These are phyloP conservation scores for Smittia aterrima DNA, from an alignment of 2,888 invertebrate genomes.

Conservation along the genomic window DNA sequence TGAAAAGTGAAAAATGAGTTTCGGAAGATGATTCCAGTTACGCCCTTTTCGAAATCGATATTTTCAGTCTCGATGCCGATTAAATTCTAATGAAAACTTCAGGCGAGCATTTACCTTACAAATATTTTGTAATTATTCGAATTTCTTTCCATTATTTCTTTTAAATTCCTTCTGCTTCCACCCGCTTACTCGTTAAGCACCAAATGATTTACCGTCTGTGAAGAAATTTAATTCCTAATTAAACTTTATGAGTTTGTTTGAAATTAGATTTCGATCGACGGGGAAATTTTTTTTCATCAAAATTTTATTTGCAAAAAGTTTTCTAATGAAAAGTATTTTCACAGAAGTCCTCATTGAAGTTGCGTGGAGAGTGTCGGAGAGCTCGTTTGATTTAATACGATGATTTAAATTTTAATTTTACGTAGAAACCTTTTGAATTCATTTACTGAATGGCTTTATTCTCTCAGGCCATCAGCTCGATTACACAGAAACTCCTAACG, in stretches of 20 bases:
- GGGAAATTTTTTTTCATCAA: neutral
- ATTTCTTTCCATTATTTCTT: conserved; percentile 1
- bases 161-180: neutral
- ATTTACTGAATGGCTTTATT: no score
- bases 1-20: neutral
- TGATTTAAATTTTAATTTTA: no score
- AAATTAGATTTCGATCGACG: conserved; percentile 1
- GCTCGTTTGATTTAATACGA: no score
- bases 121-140: conserved; percentile 12
- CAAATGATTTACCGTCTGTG: neutral
- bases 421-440: no score
- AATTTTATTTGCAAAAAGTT: no score
- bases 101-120: neutral
- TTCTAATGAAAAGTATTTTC: no score
- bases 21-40: neutral
- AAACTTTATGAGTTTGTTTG: neutral
- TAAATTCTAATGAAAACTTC: neutral
- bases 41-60: neutral
- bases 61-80: neutral
- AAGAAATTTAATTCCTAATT: neutral
- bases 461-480: no score
- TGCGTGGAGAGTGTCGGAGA: no score
- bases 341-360: no score
- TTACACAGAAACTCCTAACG: no score
- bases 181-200: neutral